Percentiles rank a stretch among this genome's conserved stretches.
Evolutionary conservation across 1,140 invertebrate genomes (phyloP).

Genomic region (Planococcus citri): DNA sequence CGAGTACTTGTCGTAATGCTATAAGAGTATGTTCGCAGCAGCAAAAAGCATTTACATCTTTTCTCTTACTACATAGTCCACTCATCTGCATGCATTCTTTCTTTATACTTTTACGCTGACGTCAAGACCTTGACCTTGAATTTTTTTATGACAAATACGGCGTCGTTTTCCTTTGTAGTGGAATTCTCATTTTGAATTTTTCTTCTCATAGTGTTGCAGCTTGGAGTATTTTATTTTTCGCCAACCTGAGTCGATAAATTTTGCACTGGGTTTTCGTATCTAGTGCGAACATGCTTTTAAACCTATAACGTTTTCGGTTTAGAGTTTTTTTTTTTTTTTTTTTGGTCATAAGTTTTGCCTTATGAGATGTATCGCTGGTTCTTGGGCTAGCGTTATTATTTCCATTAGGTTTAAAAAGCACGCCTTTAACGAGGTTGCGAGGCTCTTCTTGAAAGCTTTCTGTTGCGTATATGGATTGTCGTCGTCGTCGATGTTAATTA

Average conservation of each 20-base stretch:
- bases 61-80: background rate
- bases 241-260: background rate
- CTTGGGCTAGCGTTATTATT: too few relatives aligned
- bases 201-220: too few relatives aligned
- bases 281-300: too few relatives aligned
- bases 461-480: too few relatives aligned
- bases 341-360: too few relatives aligned
- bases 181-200: constrained; percentile 2
- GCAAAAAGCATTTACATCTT: background rate
- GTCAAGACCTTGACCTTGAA: constrained; percentile 13
- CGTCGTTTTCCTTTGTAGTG: background rate
- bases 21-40: background rate
- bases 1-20: background rate
- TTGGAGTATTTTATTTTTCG: background rate
- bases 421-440: too few relatives aligned
- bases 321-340: too few relatives aligned
- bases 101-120: background rate
- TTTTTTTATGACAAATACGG: constrained; percentile 1
- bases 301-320: too few relatives aligned
- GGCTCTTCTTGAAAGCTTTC: too few relatives aligned
- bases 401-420: too few relatives aligned
- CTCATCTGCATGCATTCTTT: constrained; percentile 11
- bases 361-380: too few relatives aligned
- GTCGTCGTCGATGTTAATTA: too few relatives aligned
- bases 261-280: background rate